Base-by-base conservation (phyloP, 2,888 invertebrate genomes). In the Lamellibrachia columna region DNA sequence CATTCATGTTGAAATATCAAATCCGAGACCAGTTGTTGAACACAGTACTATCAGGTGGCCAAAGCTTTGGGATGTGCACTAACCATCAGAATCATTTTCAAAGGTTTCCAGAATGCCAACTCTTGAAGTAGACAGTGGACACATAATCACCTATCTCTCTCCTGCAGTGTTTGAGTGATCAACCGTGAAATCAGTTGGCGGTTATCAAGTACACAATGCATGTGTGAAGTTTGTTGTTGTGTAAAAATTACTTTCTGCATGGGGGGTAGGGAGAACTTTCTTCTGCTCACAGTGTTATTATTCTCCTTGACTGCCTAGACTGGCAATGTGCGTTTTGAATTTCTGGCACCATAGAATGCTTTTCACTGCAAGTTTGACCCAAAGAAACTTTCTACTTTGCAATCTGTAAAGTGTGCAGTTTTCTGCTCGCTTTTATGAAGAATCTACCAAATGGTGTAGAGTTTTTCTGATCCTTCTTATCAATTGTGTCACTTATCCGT, bases 231-330 rank as follows among this genome's bases (percentile, higher is more conserved):
- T 40, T 75, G 75, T 15, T 58, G 58, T 8, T 75, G 75, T 75
- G 75, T 75, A 75, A 75, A 75, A n/a, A 75, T 75, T 75, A 75
- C 75, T 75, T 75, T 75, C 75, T 75, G 75, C n/a, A n/a, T 75
- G 15, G 22, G 75, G 75, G 75, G 75, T 2, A 2, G 75, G 75
- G 75, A 15, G 75, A 75, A 75, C n/a, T n/a, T 4, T 75, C 55
- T 55, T 55, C 15, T 75, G 15, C 22, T 75, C 4, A 75, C n/a
- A n/a, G 15, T 75, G 22, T 75, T n/a, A 75, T 22, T n/a, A 75
- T n/a, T 75, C 75, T n/a, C 75, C 75, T 22, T 55, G 75, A 22
- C 22, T 75, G 40, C 40, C 75, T 22, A 58, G 58, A 58, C 15
- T 58, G 58, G 58, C 58, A 58, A 58, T 58, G 58, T 58, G 75